These are phyloP conservation scores for Trypoxylon attenuatum DNA, from an alignment of 2,888 invertebrate species.

Conservation along the genomic window DNA sequence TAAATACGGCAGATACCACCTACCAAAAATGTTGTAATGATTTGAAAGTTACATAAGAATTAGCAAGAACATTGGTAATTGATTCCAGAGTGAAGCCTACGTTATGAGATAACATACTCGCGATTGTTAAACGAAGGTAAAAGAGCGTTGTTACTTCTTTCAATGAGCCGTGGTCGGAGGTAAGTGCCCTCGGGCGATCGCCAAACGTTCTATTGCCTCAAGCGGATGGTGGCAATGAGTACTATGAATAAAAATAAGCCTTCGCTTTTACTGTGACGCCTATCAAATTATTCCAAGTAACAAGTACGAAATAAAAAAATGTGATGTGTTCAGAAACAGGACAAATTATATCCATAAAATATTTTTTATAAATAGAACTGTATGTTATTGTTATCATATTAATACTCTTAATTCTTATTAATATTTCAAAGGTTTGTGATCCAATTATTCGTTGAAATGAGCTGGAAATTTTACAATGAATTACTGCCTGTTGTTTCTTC, in stretches of 20 bases:
- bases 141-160: conserved; percentile 13
- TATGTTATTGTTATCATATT: too few species aligned
- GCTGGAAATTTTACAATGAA: too few species aligned
- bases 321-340: too few species aligned
- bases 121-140: conserved; percentile 12
- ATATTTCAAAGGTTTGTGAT: too few species aligned
- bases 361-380: too few species aligned
- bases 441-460: too few species aligned
- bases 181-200: conserved; percentile 5
- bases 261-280: conserved; percentile 6
- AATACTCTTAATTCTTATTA: too few species aligned
- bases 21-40: background rate
- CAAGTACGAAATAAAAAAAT: background rate
- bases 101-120: background rate
- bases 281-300: too few species aligned
- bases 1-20: too few species aligned
- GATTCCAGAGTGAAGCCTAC: background rate
- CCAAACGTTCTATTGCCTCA: conserved; percentile 27
- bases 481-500: too few species aligned
- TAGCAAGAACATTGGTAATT: conserved; percentile 1
- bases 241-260: conserved; percentile 8
- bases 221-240: conserved; percentile 20
- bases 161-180: conserved; percentile 7
- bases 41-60: background rate
- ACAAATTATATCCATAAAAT: too few species aligned